phyloP scores from a whole-genome alignment of 2,888 invertebrate genomes.

The Ophion slaviceki region DNA sequence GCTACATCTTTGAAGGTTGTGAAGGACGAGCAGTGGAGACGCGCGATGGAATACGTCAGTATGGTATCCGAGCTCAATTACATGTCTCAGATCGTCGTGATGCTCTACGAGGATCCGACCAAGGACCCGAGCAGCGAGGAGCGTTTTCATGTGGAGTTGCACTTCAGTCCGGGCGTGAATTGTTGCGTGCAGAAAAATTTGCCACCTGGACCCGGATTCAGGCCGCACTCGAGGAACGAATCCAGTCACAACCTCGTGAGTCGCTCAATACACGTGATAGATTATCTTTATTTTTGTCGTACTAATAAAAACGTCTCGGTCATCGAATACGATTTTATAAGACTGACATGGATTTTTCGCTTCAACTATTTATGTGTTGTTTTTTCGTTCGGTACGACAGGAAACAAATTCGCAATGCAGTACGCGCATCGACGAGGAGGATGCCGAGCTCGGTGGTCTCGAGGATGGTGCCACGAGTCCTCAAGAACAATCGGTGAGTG shows the following conservation, averaged over 20 bases:
- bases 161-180: constrained; percentile 99
- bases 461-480: constrained; percentile 77
- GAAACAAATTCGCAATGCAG: constrained; percentile 80
- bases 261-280: constrained; percentile 10
- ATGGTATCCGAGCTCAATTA: constrained; percentile 99
- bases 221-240: constrained; percentile 95
- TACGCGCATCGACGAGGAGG: constrained; percentile 88
- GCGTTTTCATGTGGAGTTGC: constrained; percentile 98
- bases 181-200: constrained; percentile 98
- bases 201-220: constrained; percentile 96
- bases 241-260: constrained; percentile 85
- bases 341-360: constrained; percentile 66
- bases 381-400: constrained; percentile 56
- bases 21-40: constrained; percentile 98
- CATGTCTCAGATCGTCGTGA: constrained; percentile 99
- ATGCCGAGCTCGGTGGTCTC: constrained; percentile 77
- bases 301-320: no score
- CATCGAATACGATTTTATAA: constrained; percentile 50
- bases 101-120: constrained; percentile 99
- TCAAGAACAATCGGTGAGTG: constrained; percentile 72
- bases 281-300: not conserved
- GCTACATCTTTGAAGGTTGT: constrained; percentile 84
- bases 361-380: constrained; percentile 70
- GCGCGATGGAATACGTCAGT: constrained; percentile 99
- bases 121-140: constrained; percentile 96